Evolutionary conservation across 1,140 invertebrate genomes (phyloP).

Genomic region (Littorina saxatilis): DNA sequence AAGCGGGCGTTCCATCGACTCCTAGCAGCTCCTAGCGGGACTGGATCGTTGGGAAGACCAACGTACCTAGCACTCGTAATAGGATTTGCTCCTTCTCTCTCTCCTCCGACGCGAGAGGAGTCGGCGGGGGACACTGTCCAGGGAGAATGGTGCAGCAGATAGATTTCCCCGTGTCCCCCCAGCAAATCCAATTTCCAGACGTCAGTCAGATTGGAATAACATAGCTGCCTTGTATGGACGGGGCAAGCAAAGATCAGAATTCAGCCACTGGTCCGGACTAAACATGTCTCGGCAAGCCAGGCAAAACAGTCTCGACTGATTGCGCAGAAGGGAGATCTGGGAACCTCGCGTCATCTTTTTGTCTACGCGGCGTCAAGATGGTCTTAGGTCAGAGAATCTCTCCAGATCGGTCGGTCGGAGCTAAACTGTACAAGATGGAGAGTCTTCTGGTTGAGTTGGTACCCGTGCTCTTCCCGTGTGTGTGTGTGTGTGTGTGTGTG

Average conservation of each 20-base stretch:
- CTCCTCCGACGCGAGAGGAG: neutral
- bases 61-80: neutral
- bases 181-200: slow-evolving; percentile 20
- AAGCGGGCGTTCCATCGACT: neutral
- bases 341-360: too few species aligned
- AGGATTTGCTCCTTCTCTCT: neutral
- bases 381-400: too few species aligned
- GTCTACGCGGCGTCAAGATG: too few species aligned
- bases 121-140: neutral
- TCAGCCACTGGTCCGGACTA: neutral
- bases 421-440: too few species aligned
- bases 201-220: slow-evolving; percentile 15
- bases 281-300: too few species aligned
- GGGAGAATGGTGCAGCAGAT: neutral
- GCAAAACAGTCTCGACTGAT: too few species aligned
- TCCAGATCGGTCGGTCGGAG: too few species aligned
- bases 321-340: too few species aligned
- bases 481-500: too few species aligned
- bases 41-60: neutral
- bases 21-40: too few species aligned
- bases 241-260: neutral
- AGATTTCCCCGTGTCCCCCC: slow-evolving; percentile 11
- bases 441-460: too few species aligned
- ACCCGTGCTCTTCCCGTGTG: too few species aligned
- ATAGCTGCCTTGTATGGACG: neutral